Evolutionary conservation across 2,113 vertebrate species (phyloP), one percentile per base, ranked within the genome.

Genomic region (Microcebus griseorufus): DNA sequence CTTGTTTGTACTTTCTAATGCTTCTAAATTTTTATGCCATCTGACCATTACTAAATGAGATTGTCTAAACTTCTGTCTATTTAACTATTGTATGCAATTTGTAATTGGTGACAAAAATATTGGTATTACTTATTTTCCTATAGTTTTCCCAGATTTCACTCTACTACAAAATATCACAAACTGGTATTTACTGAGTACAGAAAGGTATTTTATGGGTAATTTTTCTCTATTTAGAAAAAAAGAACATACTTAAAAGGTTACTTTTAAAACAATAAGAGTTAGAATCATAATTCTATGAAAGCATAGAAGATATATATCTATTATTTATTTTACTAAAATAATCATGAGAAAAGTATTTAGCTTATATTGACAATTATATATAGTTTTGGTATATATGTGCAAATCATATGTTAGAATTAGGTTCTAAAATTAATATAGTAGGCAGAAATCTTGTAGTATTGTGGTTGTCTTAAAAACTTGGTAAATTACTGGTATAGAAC

Each of bases 191-290:
- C 27, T 95, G 84, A 91, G 39, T 96, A 48, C 20, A 83, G 53
- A 76, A 11, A 64, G 34, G 42, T 85, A 89, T 91, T 92, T 67
- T 76, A 12, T 23, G 39, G 32, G 12, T 65, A 75, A 64, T 60
- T 80, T 80, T 94, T 95, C 73, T 79, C 25, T 89, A 69, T 67
- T 95, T 73, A 79, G 53, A 37, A 78, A 88, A 73, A 96, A 37
- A n/a, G 17, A 79, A 83, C 27, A 37, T 89, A 78, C 22, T 94
- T 3, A 83, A 84, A 87, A 80, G 51, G 29, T 76, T 81, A 42
- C 25, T 90, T 82, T 89, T 65, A 13, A 72, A 75, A 29, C 17
- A 69, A 55, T 48, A 48, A 12, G 9, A 91, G 22, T 58, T 58
- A 58, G 22, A 12, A 64, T 92, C 76, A 48, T 88, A 88, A 51